These are phyloP conservation scores for Cathartes aura DNA, from an alignment of 2,113 vertebrate species.

Conservation along the genomic window DNA sequence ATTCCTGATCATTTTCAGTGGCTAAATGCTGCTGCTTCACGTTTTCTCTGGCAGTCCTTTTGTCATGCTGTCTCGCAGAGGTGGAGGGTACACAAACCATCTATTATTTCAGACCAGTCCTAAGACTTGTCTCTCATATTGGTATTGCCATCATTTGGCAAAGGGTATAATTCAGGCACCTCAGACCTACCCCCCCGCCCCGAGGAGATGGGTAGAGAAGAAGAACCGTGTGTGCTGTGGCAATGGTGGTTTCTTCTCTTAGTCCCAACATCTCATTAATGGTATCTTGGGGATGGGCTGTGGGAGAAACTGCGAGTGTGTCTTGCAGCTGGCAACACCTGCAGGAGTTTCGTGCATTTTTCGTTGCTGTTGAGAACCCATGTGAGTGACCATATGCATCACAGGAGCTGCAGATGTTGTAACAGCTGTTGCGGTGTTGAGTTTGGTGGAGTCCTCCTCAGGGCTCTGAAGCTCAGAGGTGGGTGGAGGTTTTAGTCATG, in stretches of 20 bases:
- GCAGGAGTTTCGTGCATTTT: accelerated
- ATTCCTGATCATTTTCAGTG: neutral
- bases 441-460: neutral
- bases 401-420: neutral
- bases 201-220: neutral
- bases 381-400: accelerated
- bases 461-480: neutral
- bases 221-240: neutral
- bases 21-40: neutral
- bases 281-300: neutral
- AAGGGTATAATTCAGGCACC: neutral
- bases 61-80: neutral
- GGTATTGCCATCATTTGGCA: neutral
- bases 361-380: accelerated
- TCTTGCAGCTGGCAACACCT: neutral
- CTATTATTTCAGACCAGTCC: neutral
- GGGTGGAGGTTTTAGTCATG: neutral
- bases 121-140: neutral
- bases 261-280: accelerated
- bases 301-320: accelerated
- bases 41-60: neutral
- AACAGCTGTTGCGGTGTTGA: neutral
- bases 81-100: neutral
- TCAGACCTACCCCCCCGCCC: neutral
- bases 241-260: neutral